A percentile compares a stretch with the other conserved stretches of the same genome.
These are phyloP conservation scores for Chrysotoxum bicinctum DNA, from an alignment of 2,888 invertebrate genomes.

Conservation along the genomic window DNA sequence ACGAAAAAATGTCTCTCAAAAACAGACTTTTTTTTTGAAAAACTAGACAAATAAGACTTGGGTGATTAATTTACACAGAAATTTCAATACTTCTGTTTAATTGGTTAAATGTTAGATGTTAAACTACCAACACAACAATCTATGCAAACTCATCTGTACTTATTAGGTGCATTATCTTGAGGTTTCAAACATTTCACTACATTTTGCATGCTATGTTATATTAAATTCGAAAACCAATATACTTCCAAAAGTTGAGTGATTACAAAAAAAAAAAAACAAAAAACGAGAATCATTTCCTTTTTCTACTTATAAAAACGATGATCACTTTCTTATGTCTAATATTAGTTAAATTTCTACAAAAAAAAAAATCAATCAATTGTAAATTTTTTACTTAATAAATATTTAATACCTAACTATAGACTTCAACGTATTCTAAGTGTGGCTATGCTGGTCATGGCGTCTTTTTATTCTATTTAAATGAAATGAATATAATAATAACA, in stretches of 20 bases:
- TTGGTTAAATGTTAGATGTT: constrained; percentile 51
- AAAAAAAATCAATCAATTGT: constrained; percentile 45
- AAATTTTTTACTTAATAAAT: constrained; percentile 67
- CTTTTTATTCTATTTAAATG: constrained; percentile 59
- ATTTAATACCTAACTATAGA: constrained; percentile 61
- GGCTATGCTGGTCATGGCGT: constrained; percentile 74
- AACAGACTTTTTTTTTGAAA: neutral
- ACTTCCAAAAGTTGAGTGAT: constrained; percentile 41
- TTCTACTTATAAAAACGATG: constrained; percentile 12
- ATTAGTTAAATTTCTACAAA: constrained; percentile 54
- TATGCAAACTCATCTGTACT: constrained; percentile 51
- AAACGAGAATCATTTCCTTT: constrained; percentile 5
- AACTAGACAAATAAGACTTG: no score
- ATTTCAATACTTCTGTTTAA: constrained; percentile 15
- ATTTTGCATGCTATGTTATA: constrained; percentile 17
- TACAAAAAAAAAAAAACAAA: neutral
- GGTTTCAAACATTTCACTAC: constrained; percentile 64
- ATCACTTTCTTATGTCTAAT: constrained; percentile 37
- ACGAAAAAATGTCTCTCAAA: neutral
- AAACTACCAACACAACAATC: constrained; percentile 22
- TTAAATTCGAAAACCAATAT: constrained; percentile 43
- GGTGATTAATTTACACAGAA: neutral
- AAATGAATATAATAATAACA: constrained; percentile 48
- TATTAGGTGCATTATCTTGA: constrained; percentile 59
- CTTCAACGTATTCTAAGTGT: constrained; percentile 67